These are phyloP conservation scores for Imbricaverruca yamaguchii DNA, from an alignment of 2,888 invertebrate genomes.

Conservation along the genomic window DNA sequence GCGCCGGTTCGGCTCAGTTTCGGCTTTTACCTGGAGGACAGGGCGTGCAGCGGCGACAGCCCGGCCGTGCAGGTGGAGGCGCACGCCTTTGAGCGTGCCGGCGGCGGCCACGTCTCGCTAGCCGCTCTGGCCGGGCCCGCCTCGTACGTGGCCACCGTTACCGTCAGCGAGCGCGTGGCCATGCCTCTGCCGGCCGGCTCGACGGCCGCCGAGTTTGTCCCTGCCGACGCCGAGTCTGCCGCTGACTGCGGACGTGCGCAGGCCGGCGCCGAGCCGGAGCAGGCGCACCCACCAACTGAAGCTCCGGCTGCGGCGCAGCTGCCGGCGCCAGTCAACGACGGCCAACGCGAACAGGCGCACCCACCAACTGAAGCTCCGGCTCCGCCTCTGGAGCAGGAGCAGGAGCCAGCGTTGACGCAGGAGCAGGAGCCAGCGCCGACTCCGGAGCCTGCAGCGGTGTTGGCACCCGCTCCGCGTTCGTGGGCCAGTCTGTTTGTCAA, in stretches of 20 bases:
- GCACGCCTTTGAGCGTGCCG: not conserved
- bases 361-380: too few relatives aligned
- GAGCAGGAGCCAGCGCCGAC: not conserved
- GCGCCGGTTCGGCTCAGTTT: not conserved
- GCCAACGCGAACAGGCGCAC: too few relatives aligned
- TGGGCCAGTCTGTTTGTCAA: conserved; percentile 6
- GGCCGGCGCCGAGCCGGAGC: not conserved
- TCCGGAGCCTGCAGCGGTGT: not conserved
- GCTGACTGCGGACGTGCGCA: too few relatives aligned
- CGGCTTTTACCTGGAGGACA: not conserved
- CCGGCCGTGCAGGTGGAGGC: not conserved
- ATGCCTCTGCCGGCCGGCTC: not conserved
- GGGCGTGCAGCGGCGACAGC: not conserved
- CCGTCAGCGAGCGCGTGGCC: not conserved
- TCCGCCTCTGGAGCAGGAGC: too few relatives aligned
- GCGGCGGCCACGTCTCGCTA: not conserved
- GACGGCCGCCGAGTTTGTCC: too few relatives aligned
- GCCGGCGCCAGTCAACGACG: too few relatives aligned
- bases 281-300: not conserved
- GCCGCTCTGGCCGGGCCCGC: not conserved
- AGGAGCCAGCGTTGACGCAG: not conserved
- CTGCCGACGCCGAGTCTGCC: too few relatives aligned
- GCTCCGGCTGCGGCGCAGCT: not conserved
- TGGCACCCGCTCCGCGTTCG: not conserved
- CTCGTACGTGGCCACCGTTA: conserved; percentile 11